Evolutionary conservation across 2,113 vertebrate species (phyloP).

Genomic region (Coregonus clupeaformis): DNA sequence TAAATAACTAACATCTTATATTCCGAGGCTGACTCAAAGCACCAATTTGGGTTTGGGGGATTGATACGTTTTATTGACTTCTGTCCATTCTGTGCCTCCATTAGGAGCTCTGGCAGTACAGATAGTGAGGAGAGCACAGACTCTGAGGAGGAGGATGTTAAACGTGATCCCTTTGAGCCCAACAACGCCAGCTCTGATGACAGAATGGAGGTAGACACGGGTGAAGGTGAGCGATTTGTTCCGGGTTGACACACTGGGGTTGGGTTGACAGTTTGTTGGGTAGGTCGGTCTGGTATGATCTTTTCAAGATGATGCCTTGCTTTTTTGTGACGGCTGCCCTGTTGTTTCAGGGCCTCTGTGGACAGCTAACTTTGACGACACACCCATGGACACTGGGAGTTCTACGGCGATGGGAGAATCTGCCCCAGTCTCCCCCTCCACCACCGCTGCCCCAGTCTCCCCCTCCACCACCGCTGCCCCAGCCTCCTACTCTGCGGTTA

Average conservation of each 20-base stretch:
- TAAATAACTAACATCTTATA: not conserved
- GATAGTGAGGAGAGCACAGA: conserved; percentile 98
- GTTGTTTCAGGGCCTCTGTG: conserved; percentile 82
- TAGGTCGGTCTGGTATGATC: not conserved
- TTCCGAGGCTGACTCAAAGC: not conserved
- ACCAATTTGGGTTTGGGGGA: not conserved
- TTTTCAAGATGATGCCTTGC: not conserved
- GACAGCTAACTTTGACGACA: conserved; percentile 94
- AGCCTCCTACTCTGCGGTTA: conserved; percentile 59
- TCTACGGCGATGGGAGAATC: conserved; percentile 72
- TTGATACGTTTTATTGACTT: not conserved
- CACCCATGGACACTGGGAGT: conserved; percentile 92
- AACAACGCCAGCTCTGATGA: conserved; percentile 80
- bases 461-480: conserved; percentile 52
- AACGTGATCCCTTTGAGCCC: conserved; percentile 87
- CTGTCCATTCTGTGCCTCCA: not conserved
- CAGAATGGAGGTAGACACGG: conserved; percentile 94
- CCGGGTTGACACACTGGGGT: not conserved
- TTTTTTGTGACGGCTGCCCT: not conserved
- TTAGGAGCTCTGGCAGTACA: conserved; percentile 92
- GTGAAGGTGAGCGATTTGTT: conserved; percentile 63
- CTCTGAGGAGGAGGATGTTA: conserved; percentile 96
- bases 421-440: conserved; percentile 53
- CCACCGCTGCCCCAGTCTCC: conserved; percentile 55
- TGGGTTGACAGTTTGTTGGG: not conserved